Base-by-base conservation (phyloP, 2,888 invertebrate genomes). In the Pandemis corylana region DNA sequence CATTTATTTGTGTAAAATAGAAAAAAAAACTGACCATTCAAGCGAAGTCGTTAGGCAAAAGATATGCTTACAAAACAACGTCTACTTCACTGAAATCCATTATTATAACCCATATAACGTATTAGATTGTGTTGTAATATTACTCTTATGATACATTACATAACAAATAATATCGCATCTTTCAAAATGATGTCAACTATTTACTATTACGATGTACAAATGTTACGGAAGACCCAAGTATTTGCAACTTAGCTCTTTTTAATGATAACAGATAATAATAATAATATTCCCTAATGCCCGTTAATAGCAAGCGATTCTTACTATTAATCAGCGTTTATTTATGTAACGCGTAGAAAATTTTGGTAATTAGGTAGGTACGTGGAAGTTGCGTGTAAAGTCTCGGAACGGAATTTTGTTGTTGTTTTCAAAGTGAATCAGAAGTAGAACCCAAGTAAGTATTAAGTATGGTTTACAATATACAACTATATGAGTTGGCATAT, bases 121-220 rank as follows among this genome's bases (percentile, higher is more conserved):
- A 36, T 65, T 42, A 68, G 56, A 63, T 59, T n/a, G 12, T 74
- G 65, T 15, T 53, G 69, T 69, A 69, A 73, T 68, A 15, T 51
- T 61, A 42, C 64, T 74, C 51, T 15, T 70, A 61, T 44, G 12
- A 66, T 70, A 51, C 65, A 28, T 74, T 74, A 74, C 61, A 28
- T 70, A 70, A 74, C 42, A 42, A 20, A 74, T 65, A 65, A 65
- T 69, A 69, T 59, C 53, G 73, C 69, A 66, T 70, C 59, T 70
- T 70, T 51, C 65, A 61, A 61, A 73, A 70, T 62, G 65, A 69
- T 74, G 69, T 66, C 74, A 74, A 53, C 69, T 67, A 49, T 28
- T 46, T 9, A 65, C 41, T 41, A 59, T 59, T 59, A 28, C 59
- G 59, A 28, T 56, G 7, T 59, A 59, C 28, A 59, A 59, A 59